phyloP scores from a whole-genome alignment of 1,140 invertebrate genomes.

The Dryas iulia region DNA sequence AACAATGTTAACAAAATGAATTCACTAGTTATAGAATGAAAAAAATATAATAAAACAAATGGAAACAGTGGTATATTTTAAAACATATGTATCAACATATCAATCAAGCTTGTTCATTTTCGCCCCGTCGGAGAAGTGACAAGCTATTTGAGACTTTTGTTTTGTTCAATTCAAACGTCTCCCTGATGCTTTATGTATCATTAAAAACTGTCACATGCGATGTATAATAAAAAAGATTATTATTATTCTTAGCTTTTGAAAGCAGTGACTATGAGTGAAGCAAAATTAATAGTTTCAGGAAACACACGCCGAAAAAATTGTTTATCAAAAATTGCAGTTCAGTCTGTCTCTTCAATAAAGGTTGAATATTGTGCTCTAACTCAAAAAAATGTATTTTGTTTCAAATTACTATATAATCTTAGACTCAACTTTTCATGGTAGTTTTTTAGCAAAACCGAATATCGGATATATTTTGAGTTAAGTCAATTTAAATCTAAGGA shows the following conservation, averaged over 20 bases:
- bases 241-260: background rate
- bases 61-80: too few species aligned
- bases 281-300: background rate
- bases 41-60: too few species aligned
- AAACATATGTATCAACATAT: background rate
- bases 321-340: background rate
- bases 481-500: too few species aligned
- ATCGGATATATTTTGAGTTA: too few species aligned
- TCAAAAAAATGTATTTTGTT: too few species aligned
- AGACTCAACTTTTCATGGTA: too few species aligned
- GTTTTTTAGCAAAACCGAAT: too few species aligned
- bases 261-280: background rate
- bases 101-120: background rate
- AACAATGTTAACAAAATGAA: too few species aligned
- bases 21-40: too few species aligned
- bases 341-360: too few species aligned
- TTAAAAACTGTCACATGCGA: background rate
- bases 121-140: background rate
- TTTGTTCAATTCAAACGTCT: background rate
- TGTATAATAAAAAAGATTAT: background rate
- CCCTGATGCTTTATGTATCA: background rate
- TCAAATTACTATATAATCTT: too few species aligned
- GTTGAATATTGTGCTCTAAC: too few species aligned
- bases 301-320: background rate
- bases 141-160: background rate